Evolutionary conservation across 2,113 vertebrate species (phyloP), one percentile per base, ranked within the genome.

Genomic region (Danionella cerebrum): DNA sequence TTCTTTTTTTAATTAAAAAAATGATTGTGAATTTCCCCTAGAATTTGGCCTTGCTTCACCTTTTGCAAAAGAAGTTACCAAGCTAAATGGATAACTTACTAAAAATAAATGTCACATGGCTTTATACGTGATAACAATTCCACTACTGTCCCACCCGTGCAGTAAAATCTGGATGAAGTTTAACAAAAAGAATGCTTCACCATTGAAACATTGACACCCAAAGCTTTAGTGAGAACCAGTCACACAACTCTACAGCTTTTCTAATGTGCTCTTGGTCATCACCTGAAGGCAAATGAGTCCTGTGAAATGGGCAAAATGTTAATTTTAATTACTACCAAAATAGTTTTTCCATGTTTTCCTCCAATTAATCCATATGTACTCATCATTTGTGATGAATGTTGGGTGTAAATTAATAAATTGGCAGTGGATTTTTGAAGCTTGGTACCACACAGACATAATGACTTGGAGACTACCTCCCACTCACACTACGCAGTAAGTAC

Each of bases 201-300:
- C n/a, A 3, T 51, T 51, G 6, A 14, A 1, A 10, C 21, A 27
- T 14, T 24, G n/a, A 22, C 9, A 19, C 8, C 11, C 14, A 4
- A 52, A 31, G 14, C 25, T 14, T 27, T 31, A 18, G 7, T 9
- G 7, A 16, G 31, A 52, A 16, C 14, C 13, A 52, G 27, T 33
- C n/a, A 18, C 75, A 79, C 44, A 72, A 79, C 83, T 80, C 77
- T 80, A 75, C 79, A 82, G 72, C 82, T 39, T 73, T 69, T 3
- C 64, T 55, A 51, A 12, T 38, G 18, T 8, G 13, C 10, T 21
- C 39, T 24, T 12, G 10, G 14, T 22, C 52, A 71, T 11, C 48
- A 13, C 69, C 22, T 33, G 8, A 16, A 45, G 12, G 31, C 14
- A 19, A 39, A 27, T 19, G 8, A 21, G 36, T 5, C 12, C 21